Evolutionary conservation across 2,113 vertebrate species (phyloP).

Genomic region (Galeopterus variegatus): DNA sequence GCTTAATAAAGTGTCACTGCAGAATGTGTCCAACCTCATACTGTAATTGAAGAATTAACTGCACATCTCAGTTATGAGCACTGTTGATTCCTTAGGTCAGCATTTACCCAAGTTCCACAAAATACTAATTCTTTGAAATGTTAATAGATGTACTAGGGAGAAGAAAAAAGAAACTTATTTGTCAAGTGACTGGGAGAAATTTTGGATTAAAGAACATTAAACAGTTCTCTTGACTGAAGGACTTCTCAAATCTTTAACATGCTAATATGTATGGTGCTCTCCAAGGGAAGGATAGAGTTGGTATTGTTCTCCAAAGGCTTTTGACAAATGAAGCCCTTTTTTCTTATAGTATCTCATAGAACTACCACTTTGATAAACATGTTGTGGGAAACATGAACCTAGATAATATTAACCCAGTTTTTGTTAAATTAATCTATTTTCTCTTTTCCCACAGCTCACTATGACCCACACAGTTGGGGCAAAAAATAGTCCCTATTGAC

Average conservation of each 20-base stretch:
- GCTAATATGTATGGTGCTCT: neutral
- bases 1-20: neutral
- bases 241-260: conserved; percentile 48
- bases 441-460: conserved; percentile 77
- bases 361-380: conserved; percentile 57
- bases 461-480: neutral
- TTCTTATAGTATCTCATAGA: conserved; percentile 26
- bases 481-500: conserved; percentile 38
- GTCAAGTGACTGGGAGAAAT: conserved; percentile 15
- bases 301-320: conserved; percentile 39
- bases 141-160: neutral
- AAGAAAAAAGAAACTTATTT: neutral
- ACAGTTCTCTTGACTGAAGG: neutral
- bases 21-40: neutral
- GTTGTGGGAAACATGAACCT: conserved; percentile 66
- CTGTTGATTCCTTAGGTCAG: neutral
- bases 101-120: conserved; percentile 9
- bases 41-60: neutral
- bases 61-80: neutral
- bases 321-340: conserved; percentile 68
- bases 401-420: conserved; percentile 63
- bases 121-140: conserved; percentile 1
- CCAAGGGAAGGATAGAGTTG: neutral
- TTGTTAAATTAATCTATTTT: conserved; percentile 63
- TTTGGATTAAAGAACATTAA: conserved; percentile 42